Base-by-base conservation (phyloP, 2,113 vertebrate species). In the Tragelaphus buxtoni region DNA sequence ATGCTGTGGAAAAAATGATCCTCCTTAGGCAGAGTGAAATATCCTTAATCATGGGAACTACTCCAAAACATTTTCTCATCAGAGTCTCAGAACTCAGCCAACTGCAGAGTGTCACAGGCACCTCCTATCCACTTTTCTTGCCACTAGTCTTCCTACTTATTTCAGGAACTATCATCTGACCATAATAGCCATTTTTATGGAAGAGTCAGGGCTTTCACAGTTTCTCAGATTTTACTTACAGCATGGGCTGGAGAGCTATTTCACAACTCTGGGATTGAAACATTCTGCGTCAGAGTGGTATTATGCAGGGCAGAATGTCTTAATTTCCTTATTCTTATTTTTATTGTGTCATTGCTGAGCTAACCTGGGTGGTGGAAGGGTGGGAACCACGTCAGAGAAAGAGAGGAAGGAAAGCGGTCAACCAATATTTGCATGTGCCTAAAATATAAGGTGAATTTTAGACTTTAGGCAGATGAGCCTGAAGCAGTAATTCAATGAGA, bases 61-160 rank as follows among this genome's bases (percentile, higher is more conserved):
- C 74, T 97, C 90, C 96, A 97, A 98, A 96, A 93, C 81, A 96
- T 97, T 95, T 89, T 97, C 96, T 97, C 97, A 96, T 93, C 83
- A 88, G 45, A 96, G 74, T 80, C 94, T 92, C 84, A 95, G 91
- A 95, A 79, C 42, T 88, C 93, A 91, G 86, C 79, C 94, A 97
- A 96, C 42, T 65, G n/a, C 47, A 45, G 14, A 81, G n/a, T 53
- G 88, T 92, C 95, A 93, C 30, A 92, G 90, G 42, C 83, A 80
- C 93, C 90, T 96, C 97, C 92, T 89, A 74, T 55, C 80, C 74
- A 88, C 53, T 83, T 72, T 80, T 87, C 35, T 61, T 55, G 88
- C 81, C 53, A 61, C 16, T 69, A 63, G 69, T 82, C 92, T 97
- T 93, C 47, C 79, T 32, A 61, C 32, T 92, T 92, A 61, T 84